Evolutionary conservation across 2,888 invertebrate species (phyloP).

Genomic region (Drosophila conformis): DNA sequence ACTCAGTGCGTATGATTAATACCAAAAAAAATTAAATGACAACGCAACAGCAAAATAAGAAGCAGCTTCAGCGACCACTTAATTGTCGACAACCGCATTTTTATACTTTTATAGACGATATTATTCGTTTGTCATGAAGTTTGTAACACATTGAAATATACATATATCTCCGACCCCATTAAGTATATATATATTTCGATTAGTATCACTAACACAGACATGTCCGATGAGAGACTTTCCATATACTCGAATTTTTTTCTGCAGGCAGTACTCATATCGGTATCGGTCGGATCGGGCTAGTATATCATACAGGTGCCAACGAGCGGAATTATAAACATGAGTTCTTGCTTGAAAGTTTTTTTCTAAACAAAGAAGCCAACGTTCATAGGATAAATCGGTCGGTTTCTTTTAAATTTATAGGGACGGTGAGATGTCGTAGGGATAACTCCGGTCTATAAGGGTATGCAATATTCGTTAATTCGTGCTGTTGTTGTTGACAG

Average conservation of each 20-base stretch:
- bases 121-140: neutral
- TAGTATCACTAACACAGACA: neutral
- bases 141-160: neutral
- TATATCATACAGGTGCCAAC: neutral
- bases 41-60: slow-evolving; percentile 12
- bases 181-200: neutral
- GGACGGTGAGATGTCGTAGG: neutral
- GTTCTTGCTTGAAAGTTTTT: neutral
- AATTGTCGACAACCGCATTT: slow-evolving; percentile 6
- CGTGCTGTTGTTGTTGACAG: slow-evolving; percentile 12
- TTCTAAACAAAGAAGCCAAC: neutral
- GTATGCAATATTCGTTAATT: neutral
- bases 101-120: neutral
- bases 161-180: neutral
- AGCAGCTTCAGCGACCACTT: slow-evolving; percentile 10
- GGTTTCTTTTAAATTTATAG: neutral
- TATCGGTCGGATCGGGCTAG: neutral
- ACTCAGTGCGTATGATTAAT: slow-evolving; percentile 55
- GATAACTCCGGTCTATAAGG: neutral
- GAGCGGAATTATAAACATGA: neutral
- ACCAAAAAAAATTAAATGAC: slow-evolving; percentile 25
- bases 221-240: neutral
- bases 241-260: neutral
- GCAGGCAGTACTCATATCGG: neutral
- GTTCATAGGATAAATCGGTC: neutral